Percentiles rank a stretch among this genome's conserved stretches.
phyloP scores from a whole-genome alignment of 2,113 vertebrate species.

The Leptodactylus fuscus region DNA sequence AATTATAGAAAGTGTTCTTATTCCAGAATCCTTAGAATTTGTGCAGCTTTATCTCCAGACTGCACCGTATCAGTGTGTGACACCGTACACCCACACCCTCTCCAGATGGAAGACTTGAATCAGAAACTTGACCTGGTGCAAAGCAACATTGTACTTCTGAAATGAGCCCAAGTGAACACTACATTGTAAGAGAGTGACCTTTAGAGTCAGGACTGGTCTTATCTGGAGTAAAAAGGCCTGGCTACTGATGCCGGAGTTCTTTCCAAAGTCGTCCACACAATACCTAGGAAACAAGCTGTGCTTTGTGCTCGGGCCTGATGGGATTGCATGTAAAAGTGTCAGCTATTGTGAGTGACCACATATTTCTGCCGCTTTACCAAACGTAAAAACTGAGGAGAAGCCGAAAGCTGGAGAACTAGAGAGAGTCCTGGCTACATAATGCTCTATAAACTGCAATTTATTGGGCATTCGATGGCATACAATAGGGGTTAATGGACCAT shows the following conservation, averaged over 20 bases:
- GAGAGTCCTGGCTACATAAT: not conserved
- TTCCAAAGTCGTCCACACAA: conserved; percentile 22
- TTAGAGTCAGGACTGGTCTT: conserved; percentile 1
- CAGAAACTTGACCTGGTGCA: conserved; percentile 33
- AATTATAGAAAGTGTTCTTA: too few relatives aligned
- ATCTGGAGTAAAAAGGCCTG: not conserved
- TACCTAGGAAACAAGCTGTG: conserved; percentile 23
- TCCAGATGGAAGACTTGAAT: not conserved
- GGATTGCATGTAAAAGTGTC: conserved; percentile 4
- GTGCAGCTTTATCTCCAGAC: not conserved
- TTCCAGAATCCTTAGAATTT: too few relatives aligned
- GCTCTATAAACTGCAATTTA: not conserved
- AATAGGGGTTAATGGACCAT: not conserved
- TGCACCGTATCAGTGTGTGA: conserved; percentile 17
- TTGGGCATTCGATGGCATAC: not conserved
- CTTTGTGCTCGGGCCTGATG: conserved; percentile 30
- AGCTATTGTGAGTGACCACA: not conserved
- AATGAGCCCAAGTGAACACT: conserved; percentile 26
- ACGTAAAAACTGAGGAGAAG: not conserved
- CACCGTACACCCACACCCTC: not conserved
- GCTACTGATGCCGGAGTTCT: not conserved
- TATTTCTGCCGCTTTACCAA: not conserved
- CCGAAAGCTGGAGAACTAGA: too few relatives aligned
- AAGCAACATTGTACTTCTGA: conserved; percentile 8
- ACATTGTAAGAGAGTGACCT: conserved; percentile 19